Percentiles rank a stretch among this genome's conserved stretches.
Evolutionary conservation across 2,888 invertebrate genomes (phyloP).

Genomic region (Helicoverpa assulta): DNA sequence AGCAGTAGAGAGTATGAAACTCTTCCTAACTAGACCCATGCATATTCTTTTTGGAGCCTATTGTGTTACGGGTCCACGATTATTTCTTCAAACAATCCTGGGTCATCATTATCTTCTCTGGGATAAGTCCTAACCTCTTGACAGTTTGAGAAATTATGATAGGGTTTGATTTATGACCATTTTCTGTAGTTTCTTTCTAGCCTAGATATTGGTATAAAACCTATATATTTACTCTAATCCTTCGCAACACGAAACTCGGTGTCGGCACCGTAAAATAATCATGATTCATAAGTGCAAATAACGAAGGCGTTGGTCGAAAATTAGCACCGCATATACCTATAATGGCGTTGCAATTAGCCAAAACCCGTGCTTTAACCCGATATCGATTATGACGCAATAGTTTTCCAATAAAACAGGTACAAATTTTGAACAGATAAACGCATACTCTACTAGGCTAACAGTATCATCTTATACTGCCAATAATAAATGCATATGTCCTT

Average conservation of each 20-base stretch:
- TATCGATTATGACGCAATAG: neutral
- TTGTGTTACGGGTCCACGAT: too few species aligned
- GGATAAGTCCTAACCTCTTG: too few species aligned
- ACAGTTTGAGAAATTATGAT: neutral
- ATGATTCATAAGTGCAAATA: conserved; percentile 11
- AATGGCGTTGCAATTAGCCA: conserved; percentile 30
- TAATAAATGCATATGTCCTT: neutral
- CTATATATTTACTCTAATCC: too few species aligned
- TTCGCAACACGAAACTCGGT: neutral
- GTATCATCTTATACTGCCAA: too few species aligned
- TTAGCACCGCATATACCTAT: conserved; percentile 35
- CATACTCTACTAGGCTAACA: too few species aligned
- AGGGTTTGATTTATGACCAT: neutral
- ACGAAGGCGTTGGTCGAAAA: conserved; percentile 18
- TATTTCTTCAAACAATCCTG: too few species aligned
- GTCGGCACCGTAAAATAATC: conserved; percentile 6
- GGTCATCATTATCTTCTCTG: too few species aligned
- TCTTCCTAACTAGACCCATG: too few species aligned
- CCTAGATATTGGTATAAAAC: neutral
- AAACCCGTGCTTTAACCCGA: conserved; percentile 4
- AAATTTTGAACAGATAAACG: too few species aligned
- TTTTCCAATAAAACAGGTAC: neutral
- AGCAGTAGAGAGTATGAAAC: too few species aligned
- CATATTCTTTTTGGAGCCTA: too few species aligned
- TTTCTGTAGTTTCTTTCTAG: too few species aligned